Percentiles rank a stretch among this genome's conserved stretches.
Conservation (phyloP, 2,888 invertebrate species). For the Drosophila macrospina region DNA sequence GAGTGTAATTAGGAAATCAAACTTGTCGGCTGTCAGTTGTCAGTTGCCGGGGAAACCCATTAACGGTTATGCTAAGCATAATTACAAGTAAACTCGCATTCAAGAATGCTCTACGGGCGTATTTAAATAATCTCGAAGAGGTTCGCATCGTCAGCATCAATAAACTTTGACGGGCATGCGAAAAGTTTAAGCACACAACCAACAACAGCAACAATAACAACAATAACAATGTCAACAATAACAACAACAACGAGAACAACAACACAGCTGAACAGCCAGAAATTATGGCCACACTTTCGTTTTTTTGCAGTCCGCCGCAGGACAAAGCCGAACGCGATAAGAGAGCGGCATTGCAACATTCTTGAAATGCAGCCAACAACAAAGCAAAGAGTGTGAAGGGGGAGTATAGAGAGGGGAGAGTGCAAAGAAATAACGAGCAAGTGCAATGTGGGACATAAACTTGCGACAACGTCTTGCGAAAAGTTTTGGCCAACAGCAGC, state of each 20-base stretch:
- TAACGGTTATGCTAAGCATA: conserved; percentile 37
- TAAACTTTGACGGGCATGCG: conserved; percentile 59
- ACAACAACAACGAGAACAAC: conserved; percentile 40
- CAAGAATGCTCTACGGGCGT: conserved; percentile 33
- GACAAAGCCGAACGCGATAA: conserved; percentile 70
- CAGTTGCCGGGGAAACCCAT: conserved; percentile 39
- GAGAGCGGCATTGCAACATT: conserved; percentile 63
- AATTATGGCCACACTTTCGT: conserved; percentile 81
- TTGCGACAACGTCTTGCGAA: conserved; percentile 63
- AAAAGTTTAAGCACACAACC: conserved; percentile 46
- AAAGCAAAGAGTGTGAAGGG: conserved; percentile 11
- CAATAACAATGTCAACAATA: conserved; percentile 32
- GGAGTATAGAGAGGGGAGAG: background rate
- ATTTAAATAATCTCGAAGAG: conserved; percentile 43
- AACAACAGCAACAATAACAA: conserved; percentile 36
- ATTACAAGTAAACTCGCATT: conserved; percentile 24
- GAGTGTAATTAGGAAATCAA: conserved; percentile 30
- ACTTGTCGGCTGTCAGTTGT: conserved; percentile 4
- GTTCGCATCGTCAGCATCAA: conserved; percentile 62
- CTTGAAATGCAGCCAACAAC: conserved; percentile 74
- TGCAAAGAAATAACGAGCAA: conserved; percentile 1
- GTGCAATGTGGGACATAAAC: conserved; percentile 73
- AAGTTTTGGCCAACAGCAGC: conserved; percentile 71
- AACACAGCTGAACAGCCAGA: conserved; percentile 45
- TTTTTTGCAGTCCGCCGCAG: conserved; percentile 60